phyloP scores from a whole-genome alignment of 2,113 vertebrate species.

The Pteruthius melanotis region DNA sequence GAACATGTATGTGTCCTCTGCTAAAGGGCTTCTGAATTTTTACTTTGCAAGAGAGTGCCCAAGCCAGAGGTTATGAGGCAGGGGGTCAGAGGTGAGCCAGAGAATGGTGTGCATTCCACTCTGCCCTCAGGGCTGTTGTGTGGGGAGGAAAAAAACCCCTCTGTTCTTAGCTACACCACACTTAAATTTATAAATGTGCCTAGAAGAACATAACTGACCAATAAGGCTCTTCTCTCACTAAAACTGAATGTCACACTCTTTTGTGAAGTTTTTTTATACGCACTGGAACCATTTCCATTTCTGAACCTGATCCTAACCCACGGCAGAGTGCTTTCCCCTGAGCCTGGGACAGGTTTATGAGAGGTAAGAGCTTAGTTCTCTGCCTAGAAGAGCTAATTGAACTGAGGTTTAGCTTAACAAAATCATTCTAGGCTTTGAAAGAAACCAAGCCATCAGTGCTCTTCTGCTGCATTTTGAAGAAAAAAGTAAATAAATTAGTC shows the following conservation, averaged over 20 bases:
- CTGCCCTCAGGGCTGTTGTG: not conserved
- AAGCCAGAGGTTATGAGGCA: not conserved
- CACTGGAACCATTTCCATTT: not conserved
- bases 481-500: not conserved
- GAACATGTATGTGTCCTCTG: not conserved
- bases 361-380: not conserved
- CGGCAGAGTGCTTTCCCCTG: not conserved
- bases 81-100: not conserved
- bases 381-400: not conserved
- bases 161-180: not conserved
- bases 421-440: not conserved
- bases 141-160: not conserved
- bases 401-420: not conserved
- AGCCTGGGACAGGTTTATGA: not conserved
- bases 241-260: not conserved
- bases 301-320: not conserved
- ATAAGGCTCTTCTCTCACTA: not conserved
- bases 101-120: accelerated
- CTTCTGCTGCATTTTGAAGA: not conserved
- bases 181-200: not conserved
- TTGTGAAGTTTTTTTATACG: not conserved
- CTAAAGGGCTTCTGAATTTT: not conserved
- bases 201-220: not conserved
- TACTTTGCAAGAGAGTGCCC: not conserved
- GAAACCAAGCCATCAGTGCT: not conserved